Percentiles rank a stretch among this genome's conserved stretches.
Evolutionary conservation across 2,797 vertebrate species (phyloP).

Genomic region (Mormyrops attenuatus): DNA sequence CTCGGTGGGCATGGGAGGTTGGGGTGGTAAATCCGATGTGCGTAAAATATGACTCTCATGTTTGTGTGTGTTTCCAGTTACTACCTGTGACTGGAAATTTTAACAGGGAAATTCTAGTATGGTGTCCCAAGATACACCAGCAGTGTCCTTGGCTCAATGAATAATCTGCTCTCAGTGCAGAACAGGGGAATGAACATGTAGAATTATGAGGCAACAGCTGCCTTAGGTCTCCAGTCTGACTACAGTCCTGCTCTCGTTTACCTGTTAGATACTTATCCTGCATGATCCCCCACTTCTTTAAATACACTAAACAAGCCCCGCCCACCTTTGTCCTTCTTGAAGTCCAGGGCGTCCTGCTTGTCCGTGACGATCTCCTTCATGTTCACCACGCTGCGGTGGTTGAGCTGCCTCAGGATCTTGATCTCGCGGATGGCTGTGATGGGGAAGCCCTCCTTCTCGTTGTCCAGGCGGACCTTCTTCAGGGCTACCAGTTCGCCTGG

Average conservation of each 20-base stretch:
- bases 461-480: constrained; percentile 97
- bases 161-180: not conserved
- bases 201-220: not conserved
- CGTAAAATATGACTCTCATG: too few species aligned
- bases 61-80: too few species aligned
- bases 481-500: constrained; percentile 90
- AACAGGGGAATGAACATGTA: not conserved
- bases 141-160: not conserved
- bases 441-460: constrained; percentile 97
- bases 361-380: constrained; percentile 99
- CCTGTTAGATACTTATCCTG: not conserved
- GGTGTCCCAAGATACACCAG: not conserved
- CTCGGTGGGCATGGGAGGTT: too few species aligned
- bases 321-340: constrained; percentile 98
- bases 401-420: constrained; percentile 94
- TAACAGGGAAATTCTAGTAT: not conserved
- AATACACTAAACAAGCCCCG: not conserved
- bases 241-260: not conserved
- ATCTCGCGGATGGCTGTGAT: constrained; percentile 99
- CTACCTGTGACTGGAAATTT: not conserved
- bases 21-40: too few species aligned
- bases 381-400: constrained; percentile 95
- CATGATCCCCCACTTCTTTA: not conserved
- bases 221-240: not conserved
- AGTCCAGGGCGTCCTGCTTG: constrained; percentile 97